Base-by-base conservation (phyloP, 2,888 invertebrate genomes). In the Trachelus tabidus region DNA sequence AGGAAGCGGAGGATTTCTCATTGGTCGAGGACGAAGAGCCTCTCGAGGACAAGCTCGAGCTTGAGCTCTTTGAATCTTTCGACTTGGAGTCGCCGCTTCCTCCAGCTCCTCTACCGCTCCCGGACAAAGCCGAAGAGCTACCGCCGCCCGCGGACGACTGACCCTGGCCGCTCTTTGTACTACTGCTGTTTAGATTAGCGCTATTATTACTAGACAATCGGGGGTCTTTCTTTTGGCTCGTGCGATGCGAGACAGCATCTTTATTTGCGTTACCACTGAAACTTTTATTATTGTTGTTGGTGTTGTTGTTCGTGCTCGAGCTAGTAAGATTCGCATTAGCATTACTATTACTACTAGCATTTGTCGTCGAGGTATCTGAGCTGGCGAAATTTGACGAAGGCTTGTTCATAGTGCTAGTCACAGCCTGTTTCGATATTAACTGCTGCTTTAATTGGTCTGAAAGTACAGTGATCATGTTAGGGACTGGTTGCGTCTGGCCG, bases 201-300 rank as follows among this genome's bases (percentile, higher is more conserved):
- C 86, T 89, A 89, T 85, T 90, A 90, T 87, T 89, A 89, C 85
- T 88, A 88, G 89, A 89, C 87, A 88, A 86, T 87, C 89, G 86
- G 86, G 88, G 85, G 84, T 91, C 90, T 90, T 90, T 90, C 87
- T 90, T 91, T 89, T 91, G 91, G 85, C 87, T 90, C 85, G 89
- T 85, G 83, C 90, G 90, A 89, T 90, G 90, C 88, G 87, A 89
- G 83, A 87, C 86, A 86, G 87, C 88, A 87, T 90, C 90, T 89
- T 89, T 90, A 88, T 88, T 90, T 86, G 86, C 85, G 82, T 87
- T 88, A 89, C 87, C 87, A 74, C 79, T 79, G 69, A 76, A 79
- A 89, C 87, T 90, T 84, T 87, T 83, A 87, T 84, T 88, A 87
- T 87, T 88, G 88, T 90, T 90, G 83, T 88, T 87, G 84, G 85